Conservation (phyloP, 2,113 vertebrate genomes). For the Anthoscopus minutus region DNA sequence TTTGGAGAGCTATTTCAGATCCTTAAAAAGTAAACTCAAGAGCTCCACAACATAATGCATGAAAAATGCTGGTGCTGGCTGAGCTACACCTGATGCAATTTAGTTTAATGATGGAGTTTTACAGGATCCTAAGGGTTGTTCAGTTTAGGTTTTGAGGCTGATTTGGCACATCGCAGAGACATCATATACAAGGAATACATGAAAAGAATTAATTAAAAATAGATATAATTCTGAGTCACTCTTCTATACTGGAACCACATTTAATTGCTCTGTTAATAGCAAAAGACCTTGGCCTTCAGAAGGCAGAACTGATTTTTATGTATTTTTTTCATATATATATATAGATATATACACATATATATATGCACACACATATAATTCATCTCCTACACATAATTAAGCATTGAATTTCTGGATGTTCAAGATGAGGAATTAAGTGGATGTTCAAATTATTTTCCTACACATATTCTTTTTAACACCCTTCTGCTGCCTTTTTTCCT, state of each 20-base stretch:
- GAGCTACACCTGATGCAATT: constrained; percentile 8
- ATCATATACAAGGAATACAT: constrained; percentile 26
- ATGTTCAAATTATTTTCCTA: neutral
- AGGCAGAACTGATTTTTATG: constrained; percentile 1
- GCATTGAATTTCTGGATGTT: constrained; percentile 38
- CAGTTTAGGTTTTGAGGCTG: constrained; percentile 37
- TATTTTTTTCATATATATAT: neutral
- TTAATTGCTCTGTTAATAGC: constrained; percentile 56
- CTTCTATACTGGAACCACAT: constrained; percentile 38
- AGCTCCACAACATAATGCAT: neutral
- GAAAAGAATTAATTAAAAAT: constrained; percentile 43
- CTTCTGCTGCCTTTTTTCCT: neutral
- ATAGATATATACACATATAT: neutral
- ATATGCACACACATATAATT: neutral
- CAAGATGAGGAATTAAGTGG: constrained; percentile 12
- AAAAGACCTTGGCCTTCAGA: constrained; percentile 34
- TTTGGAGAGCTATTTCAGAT: constrained; percentile 7
- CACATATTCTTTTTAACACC: neutral
- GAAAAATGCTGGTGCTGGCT: constrained; percentile 2
- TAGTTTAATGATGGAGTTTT: neutral
- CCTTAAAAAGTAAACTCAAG: constrained; percentile 1
- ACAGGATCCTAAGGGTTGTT: neutral
- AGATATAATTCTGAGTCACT: constrained; percentile 31
- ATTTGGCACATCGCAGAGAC: neutral
- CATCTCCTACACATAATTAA: constrained; percentile 47